These are phyloP conservation scores for Drosophila anomelani DNA, from an alignment of 2,888 invertebrate species.

Conservation along the genomic window DNA sequence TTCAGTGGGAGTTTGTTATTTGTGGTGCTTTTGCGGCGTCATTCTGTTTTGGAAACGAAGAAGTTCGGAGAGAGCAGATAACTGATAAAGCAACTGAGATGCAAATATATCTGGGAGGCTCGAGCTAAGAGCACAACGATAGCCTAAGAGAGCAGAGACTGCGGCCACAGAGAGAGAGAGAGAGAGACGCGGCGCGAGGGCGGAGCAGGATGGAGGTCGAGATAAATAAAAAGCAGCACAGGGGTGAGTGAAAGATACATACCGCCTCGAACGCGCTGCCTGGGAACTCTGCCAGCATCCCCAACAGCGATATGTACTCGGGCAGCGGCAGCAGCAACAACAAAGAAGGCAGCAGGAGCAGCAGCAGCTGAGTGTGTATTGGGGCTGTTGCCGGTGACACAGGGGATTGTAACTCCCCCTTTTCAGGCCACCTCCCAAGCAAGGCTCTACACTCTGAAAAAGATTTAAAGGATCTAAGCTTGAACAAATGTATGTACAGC, in stretches of 20 bases:
- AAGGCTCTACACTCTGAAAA: slow-evolving; percentile 32
- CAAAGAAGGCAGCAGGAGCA: slow-evolving; percentile 4
- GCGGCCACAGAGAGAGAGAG: slow-evolving; percentile 52
- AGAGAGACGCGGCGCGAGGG: slow-evolving; percentile 7
- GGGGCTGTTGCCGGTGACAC: slow-evolving; percentile 44
- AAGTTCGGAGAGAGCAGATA: slow-evolving; percentile 21
- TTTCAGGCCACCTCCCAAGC: slow-evolving; percentile 34
- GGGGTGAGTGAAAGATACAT: slow-evolving; percentile 50
- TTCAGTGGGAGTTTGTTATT: slow-evolving; percentile 15
- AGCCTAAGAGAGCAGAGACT: slow-evolving; percentile 38
- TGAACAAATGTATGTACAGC: not conserved
- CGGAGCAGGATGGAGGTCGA: slow-evolving; percentile 57
- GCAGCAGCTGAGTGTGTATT: slow-evolving; percentile 19
- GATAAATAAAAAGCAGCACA: slow-evolving; percentile 26
- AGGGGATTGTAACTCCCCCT: slow-evolving; percentile 40
- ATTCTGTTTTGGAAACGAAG: slow-evolving; percentile 22
- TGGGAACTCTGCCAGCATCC: slow-evolving; percentile 75
- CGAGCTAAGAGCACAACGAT: slow-evolving; percentile 19
- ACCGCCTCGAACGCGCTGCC: slow-evolving; percentile 45
- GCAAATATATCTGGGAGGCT: slow-evolving; percentile 30
- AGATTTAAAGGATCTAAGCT: not conserved
- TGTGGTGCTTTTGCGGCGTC: slow-evolving; percentile 11
- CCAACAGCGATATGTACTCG: slow-evolving; percentile 80
- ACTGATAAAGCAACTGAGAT: slow-evolving; percentile 18
- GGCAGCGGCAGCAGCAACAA: slow-evolving; percentile 56